Percentiles rank a stretch among this genome's conserved stretches.
Evolutionary conservation across 2,113 vertebrate species (phyloP).

Genomic region (Python bivittatus): DNA sequence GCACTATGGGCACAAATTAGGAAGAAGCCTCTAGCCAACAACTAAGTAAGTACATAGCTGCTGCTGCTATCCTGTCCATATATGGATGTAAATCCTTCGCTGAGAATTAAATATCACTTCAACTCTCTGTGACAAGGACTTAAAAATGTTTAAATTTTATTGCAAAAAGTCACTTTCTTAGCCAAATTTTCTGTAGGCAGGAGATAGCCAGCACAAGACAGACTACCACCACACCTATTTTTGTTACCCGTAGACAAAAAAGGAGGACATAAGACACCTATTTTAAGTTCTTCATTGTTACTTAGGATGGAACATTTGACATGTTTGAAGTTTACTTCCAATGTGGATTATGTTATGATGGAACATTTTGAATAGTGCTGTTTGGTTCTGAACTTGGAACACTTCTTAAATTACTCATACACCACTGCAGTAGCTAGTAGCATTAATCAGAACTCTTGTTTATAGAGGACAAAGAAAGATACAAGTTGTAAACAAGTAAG

Average conservation of each 20-base stretch:
- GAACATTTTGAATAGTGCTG: neutral
- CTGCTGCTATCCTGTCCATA: neutral
- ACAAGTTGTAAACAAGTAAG: neutral
- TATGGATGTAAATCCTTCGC: neutral
- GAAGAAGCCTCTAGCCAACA: neutral
- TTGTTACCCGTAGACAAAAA: neutral
- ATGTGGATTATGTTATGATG: neutral
- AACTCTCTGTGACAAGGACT: neutral
- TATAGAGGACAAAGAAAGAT: neutral
- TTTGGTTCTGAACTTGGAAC: neutral
- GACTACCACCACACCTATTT: neutral
- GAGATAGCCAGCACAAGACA: neutral
- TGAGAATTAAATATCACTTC: neutral
- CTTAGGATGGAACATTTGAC: neutral
- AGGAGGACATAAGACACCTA: neutral
- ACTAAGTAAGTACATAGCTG: neutral
- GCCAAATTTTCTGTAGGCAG: neutral
- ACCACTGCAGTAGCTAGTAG: neutral
- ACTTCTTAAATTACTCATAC: neutral
- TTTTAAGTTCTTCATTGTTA: neutral
- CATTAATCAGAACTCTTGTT: neutral
- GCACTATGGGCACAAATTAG: neutral
- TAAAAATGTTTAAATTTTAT: neutral
- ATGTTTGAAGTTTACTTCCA: neutral
- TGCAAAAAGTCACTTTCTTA: neutral